Conservation (phyloP, 2,113 vertebrate genomes). For the Elanus axillaris region DNA sequence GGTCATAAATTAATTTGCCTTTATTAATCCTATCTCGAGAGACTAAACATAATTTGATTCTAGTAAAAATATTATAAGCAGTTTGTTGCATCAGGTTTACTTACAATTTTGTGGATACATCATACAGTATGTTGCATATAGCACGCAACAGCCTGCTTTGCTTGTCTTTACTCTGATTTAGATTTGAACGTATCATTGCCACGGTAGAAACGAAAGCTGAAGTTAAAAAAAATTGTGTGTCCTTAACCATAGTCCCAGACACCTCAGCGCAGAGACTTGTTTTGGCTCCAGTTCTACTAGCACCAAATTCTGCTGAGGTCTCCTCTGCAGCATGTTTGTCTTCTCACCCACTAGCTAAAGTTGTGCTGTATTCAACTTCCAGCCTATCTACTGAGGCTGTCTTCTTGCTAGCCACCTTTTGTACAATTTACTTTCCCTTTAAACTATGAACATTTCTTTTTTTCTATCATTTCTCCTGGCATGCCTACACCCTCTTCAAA, state of each 20-base stretch:
- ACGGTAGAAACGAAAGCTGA: background rate
- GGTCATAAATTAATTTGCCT: constrained; percentile 8
- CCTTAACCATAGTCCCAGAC: background rate
- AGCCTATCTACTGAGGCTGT: background rate
- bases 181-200: background rate
- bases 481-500: background rate
- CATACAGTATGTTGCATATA: background rate
- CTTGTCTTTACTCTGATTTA: background rate
- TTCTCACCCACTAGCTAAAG: background rate
- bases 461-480: background rate
- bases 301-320: background rate
- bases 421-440: background rate
- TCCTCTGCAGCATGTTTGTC: background rate
- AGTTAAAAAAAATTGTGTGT: background rate
- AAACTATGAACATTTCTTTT: background rate
- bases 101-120: background rate
- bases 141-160: background rate
- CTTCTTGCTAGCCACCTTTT: background rate
- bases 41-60: background rate
- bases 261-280: background rate
- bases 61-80: background rate
- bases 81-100: background rate
- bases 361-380: background rate
- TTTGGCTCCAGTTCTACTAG: background rate
- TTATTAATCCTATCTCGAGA: background rate